These are phyloP conservation scores for Calephelis nemesis DNA, from an alignment of 1,140 invertebrate species.

Conservation along the genomic window DNA sequence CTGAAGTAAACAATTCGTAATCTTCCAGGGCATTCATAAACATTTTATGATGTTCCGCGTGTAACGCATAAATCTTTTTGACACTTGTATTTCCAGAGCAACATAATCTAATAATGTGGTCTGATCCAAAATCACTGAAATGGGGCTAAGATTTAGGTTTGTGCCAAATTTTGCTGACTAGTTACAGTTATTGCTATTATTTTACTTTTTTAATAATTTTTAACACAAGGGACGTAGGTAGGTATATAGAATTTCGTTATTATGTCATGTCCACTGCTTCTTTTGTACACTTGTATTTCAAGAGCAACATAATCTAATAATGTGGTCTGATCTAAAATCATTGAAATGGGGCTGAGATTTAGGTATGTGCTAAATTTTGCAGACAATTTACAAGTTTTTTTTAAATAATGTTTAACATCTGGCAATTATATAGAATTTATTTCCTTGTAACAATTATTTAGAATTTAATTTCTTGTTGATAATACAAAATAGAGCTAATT, in stretches of 20 bases:
- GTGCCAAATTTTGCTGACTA: neutral
- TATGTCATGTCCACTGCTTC: neutral
- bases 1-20: slow-evolving; percentile 13
- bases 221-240: too few relatives aligned
- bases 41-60: slow-evolving; percentile 10
- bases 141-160: neutral
- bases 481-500: too few relatives aligned
- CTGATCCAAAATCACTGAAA: neutral
- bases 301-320: slow-evolving; percentile 5
- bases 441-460: too few relatives aligned
- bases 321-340: neutral
- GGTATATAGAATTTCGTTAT: too few relatives aligned
- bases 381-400: too few relatives aligned
- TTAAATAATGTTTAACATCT: too few relatives aligned
- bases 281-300: slow-evolving; percentile 2
- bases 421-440: too few relatives aligned
- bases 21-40: slow-evolving; percentile 1
- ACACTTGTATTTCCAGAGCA: neutral
- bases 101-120: slow-evolving; percentile 7
- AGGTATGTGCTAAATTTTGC: too few relatives aligned
- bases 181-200: too few relatives aligned
- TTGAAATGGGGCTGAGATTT: neutral
- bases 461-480: too few relatives aligned
- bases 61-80: slow-evolving; percentile 11
- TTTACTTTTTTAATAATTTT: too few relatives aligned